phyloP scores from a whole-genome alignment of 1,140 invertebrate species.

The Pogonus chalceus region DNA sequence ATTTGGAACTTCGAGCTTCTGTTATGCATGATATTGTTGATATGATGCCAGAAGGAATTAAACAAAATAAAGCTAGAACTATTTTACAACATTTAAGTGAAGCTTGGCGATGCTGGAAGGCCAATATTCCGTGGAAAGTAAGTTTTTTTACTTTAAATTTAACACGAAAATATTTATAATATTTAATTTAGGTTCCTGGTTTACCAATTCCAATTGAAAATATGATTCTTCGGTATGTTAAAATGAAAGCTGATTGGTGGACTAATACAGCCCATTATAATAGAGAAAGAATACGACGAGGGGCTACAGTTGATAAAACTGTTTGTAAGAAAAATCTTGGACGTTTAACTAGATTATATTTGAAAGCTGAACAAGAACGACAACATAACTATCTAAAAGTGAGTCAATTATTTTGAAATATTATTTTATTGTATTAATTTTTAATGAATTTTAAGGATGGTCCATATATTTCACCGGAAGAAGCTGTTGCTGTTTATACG shows the following conservation, averaged over 20 bases:
- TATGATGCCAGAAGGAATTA: slow-evolving; percentile 99
- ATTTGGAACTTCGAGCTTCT: slow-evolving; percentile 93
- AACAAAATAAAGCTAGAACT: slow-evolving; percentile 98
- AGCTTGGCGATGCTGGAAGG: slow-evolving; percentile 99
- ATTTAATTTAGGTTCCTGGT: slow-evolving; percentile 89
- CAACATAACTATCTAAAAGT: slow-evolving; percentile 98
- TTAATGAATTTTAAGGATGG: slow-evolving; percentile 58
- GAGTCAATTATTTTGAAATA: slow-evolving; percentile 1
- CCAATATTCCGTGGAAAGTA: slow-evolving; percentile 99
- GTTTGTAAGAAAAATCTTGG: slow-evolving; percentile 99
- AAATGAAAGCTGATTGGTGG: slow-evolving; percentile 99
- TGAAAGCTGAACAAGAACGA: slow-evolving; percentile 98
- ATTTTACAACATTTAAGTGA: slow-evolving; percentile 98
- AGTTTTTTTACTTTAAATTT: slow-evolving; percentile 11
- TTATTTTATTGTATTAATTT: background rate
- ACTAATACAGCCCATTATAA: slow-evolving; percentile 99
- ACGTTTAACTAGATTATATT: slow-evolving; percentile 86
- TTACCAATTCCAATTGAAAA: slow-evolving; percentile 98
- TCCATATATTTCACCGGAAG: slow-evolving; percentile 97
- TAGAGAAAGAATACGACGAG: slow-evolving; percentile 85
- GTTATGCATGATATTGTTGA: slow-evolving; percentile 99
- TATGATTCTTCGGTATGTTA: slow-evolving; percentile 99
- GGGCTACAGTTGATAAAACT: slow-evolving; percentile 96
- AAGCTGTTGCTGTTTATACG: slow-evolving; percentile 99
- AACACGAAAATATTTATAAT: too few relatives aligned